Conservation (phyloP, 2,888 invertebrate species). For the Hypselothyrea guttata region DNA sequence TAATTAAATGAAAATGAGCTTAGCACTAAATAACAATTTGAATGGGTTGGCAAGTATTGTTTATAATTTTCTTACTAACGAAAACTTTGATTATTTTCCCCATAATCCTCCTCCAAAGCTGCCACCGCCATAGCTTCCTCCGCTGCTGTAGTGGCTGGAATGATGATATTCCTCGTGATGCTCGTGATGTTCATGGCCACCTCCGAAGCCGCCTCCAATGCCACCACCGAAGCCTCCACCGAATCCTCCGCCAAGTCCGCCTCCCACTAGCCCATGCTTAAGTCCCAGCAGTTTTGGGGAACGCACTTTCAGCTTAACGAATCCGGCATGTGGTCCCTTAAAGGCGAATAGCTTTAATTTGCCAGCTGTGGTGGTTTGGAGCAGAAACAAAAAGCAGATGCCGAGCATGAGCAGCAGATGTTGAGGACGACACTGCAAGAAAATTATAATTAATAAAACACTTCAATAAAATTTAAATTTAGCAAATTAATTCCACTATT, state of each 20-base stretch:
- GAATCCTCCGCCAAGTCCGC: constrained; percentile 25
- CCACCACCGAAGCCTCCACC: constrained; percentile 43
- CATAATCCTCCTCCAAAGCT: constrained; percentile 50
- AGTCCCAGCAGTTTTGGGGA: constrained; percentile 72
- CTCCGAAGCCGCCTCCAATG: constrained; percentile 44
- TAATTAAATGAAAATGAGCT: constrained; percentile 25
- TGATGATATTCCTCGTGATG: constrained; percentile 68
- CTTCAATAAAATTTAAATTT: neutral
- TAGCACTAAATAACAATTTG: constrained; percentile 63
- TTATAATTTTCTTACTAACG: constrained; percentile 2
- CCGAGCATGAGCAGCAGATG: constrained; percentile 35
- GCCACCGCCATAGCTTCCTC: constrained; percentile 53
- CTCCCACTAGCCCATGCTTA: constrained; percentile 60
- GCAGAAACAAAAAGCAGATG: constrained; percentile 30
- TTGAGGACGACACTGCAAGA: constrained; percentile 11
- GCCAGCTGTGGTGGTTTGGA: constrained; percentile 49
- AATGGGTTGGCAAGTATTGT: constrained; percentile 21
- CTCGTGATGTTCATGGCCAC: constrained; percentile 43
- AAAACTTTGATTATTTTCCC: constrained; percentile 49
- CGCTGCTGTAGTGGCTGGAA: constrained; percentile 64
- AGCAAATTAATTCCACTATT: too few species aligned
- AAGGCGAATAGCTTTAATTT: constrained; percentile 72
- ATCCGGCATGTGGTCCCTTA: constrained; percentile 71
- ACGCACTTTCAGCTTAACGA: constrained; percentile 67
- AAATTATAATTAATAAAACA: neutral